Base-by-base conservation (phyloP, 2,113 vertebrate species). In the Nematolebias whitei region DNA sequence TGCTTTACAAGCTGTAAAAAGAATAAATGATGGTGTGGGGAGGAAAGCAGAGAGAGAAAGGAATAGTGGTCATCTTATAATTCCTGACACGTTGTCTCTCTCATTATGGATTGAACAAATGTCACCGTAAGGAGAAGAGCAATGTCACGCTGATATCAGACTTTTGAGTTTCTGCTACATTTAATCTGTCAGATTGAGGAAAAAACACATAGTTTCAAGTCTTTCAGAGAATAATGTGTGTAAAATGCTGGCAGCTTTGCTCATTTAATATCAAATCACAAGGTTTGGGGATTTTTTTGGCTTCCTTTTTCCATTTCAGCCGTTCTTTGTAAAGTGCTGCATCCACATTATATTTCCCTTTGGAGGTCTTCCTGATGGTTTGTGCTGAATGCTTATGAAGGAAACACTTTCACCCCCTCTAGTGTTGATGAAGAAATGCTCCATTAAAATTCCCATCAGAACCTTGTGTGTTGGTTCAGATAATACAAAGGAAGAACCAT, bases 51-150 rank as follows among this genome's bases (percentile, higher is more conserved):
- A 44, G 40, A 24, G 13, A 50, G 13, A 43, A 43, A 65, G 39
- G 63, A 79, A 35, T 2, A 53, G 38, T 44, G 41, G 35, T 69
- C 51, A 57, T 71, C 85, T 88, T 88, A 78, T 77, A 68, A 92
- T 91, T 91, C 90, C 52, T 70, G 73, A 83, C 85, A 87, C 88
- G 89, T 71, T 77, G 69, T 76, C 63, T 72, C 55, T 74, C 74
- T 78, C 71, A 84, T 68, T 73, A 68, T 83, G 71, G 63, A 63
- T 77, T 84, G 78, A 84, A 75, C 80, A 83, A 85, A 90, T 90
- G 90, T 89, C 83, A 89, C 77, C 48, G 68, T 74, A 76, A 83
- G 77, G 79, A 84, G 80, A 55, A 41, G 43, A 76, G 79, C 49
- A 45, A 40, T n/a, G 52, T 67, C 39, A 26, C 50, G 44, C 29